These are phyloP conservation scores for Frankliniella intonsa DNA, from an alignment of 2,888 invertebrate species.

Conservation along the genomic window DNA sequence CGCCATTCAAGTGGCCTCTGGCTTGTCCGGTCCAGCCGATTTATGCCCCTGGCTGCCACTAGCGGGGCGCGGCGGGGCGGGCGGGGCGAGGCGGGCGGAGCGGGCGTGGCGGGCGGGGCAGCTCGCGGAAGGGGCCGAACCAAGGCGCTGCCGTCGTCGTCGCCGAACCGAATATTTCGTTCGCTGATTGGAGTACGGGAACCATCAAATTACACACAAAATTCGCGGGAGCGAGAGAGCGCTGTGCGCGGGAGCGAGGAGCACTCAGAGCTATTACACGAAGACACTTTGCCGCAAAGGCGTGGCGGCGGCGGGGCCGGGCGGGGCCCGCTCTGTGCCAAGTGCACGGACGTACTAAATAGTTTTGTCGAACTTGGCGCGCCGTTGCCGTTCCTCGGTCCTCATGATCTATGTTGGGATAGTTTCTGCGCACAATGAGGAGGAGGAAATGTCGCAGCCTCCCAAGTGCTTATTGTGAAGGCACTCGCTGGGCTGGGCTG, in stretches of 20 bases:
- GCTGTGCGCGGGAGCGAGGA: background rate
- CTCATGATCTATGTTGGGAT: constrained; percentile 14
- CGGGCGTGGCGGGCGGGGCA: background rate
- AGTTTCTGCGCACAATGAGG: background rate
- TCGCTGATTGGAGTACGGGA: background rate
- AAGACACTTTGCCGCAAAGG: background rate
- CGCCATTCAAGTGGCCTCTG: no score
- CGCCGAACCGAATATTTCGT: background rate
- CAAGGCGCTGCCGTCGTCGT: background rate
- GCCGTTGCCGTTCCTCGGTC: background rate
- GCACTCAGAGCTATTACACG: constrained; percentile 1
- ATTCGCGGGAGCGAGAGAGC: background rate
- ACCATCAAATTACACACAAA: no score
- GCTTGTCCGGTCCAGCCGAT: background rate
- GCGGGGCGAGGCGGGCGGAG: no score
- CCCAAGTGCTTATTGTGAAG: no score
- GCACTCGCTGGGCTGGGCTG: no score
- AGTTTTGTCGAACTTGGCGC: constrained; percentile 14
- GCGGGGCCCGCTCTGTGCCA: background rate
- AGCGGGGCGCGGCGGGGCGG: no score
- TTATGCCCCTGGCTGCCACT: background rate
- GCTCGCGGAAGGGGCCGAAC: background rate
- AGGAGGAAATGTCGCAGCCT: background rate
- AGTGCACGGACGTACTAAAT: constrained; percentile 4
- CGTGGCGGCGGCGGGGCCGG: background rate